Conservation (phyloP, 2,797 vertebrate genomes). For the Macropus fuliginosus region DNA sequence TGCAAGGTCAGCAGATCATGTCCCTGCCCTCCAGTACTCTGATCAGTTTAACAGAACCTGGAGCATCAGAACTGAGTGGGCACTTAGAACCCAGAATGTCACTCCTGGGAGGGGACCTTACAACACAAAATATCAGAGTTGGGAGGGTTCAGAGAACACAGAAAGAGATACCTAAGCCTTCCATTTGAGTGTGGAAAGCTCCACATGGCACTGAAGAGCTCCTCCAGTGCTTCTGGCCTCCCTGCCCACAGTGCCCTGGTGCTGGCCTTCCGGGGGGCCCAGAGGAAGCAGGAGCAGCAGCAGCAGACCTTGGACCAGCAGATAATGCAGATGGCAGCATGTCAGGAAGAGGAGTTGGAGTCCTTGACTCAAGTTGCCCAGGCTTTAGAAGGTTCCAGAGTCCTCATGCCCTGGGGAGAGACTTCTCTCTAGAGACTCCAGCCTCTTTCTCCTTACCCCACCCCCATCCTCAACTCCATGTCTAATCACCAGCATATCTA, state of each 20-base stretch:
- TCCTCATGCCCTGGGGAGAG: conserved; percentile 60
- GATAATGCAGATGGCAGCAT: conserved; percentile 85
- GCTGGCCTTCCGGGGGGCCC: conserved; percentile 88
- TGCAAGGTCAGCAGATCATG: not conserved
- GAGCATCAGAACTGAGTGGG: not conserved
- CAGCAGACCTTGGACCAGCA: conserved; percentile 89
- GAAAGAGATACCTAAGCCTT: not conserved
- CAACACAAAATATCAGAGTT: not conserved
- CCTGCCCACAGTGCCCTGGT: conserved; percentile 87
- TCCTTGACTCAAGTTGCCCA: conserved; percentile 80
- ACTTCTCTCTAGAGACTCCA: conserved; percentile 48
- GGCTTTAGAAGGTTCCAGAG: conserved; percentile 82
- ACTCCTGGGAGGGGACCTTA: not conserved
- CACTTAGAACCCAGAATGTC: not conserved
- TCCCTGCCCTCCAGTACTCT: not conserved
- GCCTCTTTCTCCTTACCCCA: not conserved
- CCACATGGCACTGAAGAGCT: not conserved
- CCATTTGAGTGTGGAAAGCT: not conserved
- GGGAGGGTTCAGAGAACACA: not conserved
- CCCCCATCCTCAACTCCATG: not conserved
- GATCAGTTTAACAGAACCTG: not conserved
- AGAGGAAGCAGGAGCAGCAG: conserved; percentile 91
- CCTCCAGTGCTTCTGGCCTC: not conserved
- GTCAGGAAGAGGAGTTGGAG: conserved; percentile 84
- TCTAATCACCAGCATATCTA: not conserved